Evolutionary conservation across 2,888 invertebrate species (phyloP).

Genomic region (Lysandra bellargus): DNA sequence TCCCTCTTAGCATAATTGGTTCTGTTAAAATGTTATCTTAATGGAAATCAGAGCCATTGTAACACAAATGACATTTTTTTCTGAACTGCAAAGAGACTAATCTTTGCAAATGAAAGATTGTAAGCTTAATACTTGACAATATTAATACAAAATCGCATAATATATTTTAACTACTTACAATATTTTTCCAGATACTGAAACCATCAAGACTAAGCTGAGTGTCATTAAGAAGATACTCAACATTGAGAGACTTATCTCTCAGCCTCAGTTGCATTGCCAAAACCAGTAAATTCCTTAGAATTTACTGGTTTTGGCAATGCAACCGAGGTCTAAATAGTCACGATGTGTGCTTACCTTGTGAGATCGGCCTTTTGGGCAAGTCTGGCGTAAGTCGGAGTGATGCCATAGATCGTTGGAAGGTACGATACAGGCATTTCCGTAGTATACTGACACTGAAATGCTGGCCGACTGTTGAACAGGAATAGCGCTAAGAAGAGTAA

Average conservation of each 20-base stretch:
- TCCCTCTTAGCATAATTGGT: neutral
- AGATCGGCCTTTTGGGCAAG: constrained; percentile 96
- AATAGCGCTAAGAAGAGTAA: constrained; percentile 70
- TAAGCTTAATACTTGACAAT: neutral
- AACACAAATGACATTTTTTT: neutral
- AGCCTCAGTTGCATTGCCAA: too few species aligned
- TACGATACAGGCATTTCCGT: constrained; percentile 57
- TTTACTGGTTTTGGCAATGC: constrained; percentile 36
- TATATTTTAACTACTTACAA: neutral
- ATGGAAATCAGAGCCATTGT: neutral
- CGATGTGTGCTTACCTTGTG: constrained; percentile 82
- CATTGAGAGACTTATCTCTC: neutral
- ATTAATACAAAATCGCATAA: neutral
- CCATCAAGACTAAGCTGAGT: too few species aligned
- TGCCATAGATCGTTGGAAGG: constrained; percentile 89
- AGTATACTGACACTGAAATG: constrained; percentile 70
- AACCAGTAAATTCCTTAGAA: too few species aligned
- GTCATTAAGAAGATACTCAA: neutral
- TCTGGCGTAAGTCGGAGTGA: constrained; percentile 95
- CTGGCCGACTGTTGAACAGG: constrained; percentile 69
- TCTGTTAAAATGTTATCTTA: neutral
- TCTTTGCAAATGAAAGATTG: neutral
- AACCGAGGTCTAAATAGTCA: constrained; percentile 66
- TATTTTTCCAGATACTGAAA: neutral
- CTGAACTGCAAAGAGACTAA: neutral